Base-by-base conservation (phyloP, 2,888 invertebrate species). In the Nezara viridula region DNA sequence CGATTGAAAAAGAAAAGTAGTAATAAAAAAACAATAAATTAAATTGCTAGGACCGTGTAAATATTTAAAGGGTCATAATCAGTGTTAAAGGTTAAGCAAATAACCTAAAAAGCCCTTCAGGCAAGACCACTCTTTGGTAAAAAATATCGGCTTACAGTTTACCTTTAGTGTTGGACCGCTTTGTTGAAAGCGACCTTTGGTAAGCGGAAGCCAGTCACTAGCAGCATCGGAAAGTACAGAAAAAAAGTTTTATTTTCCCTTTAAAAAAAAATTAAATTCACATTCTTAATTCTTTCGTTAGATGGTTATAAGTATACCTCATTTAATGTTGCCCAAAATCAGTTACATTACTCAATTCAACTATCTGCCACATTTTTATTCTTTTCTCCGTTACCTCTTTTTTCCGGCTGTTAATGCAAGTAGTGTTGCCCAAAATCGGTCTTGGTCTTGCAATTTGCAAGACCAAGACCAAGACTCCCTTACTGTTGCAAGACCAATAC, bases 101-200 rank as follows among this genome's bases (percentile, higher is more conserved):
- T 60, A 60, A 27, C 60, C 60, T 60, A 37, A 32, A 37, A 37
- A 37, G 32, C 32, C 37, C 14, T n/a, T 73, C 10, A 32, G 66
- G 21, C 32, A 3, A 32, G 60, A 32, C 2, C 27, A 2, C 32
- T 37, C 37, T 73, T 44, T 10, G 7, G 66, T 37, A 7, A 73
- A 73, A 73, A 73, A 73, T 73, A 73, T 73, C 37, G 32, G 66
- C 32, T 73, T 37, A 73, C 66, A 32, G 66, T 32, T 73, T 37
- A 37, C 32, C 37, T 73, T 7, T n/a, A n/a, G n/a, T n/a, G n/a
- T 21, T 27, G 21, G 66, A 19, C 32, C 32, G 16, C 37, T 73
- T 73, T 73, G 66, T 73, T 32, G 6, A 37, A 73, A 73, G 37
- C 1, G 32, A 5, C 19, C 66, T 73, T 37, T 73, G 66, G 32